Base-by-base conservation (phyloP, 2,888 invertebrate species). In the Cataglyphis cursor region DNA sequence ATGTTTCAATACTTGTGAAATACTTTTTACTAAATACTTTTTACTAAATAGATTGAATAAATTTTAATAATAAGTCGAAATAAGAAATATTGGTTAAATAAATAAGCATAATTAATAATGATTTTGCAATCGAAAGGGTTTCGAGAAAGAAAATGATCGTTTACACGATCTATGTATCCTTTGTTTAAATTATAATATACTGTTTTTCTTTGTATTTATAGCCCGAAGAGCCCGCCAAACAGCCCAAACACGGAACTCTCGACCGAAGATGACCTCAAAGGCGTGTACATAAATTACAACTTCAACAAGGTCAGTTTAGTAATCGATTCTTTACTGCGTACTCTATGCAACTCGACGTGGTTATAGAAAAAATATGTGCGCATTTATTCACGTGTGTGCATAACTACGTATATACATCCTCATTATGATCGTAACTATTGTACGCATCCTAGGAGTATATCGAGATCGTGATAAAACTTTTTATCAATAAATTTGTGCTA, bases 201-300 rank as follows among this genome's bases (percentile, higher is more conserved):
- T 66, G 41, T 65, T 70, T 51, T 51, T 66, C 61, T 1, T 87
- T 85, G 35, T 81, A 54, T 96, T 78, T 96, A 24, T 96, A 98
- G 98, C 93, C 98, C 98, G 1, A 99, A 98, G 95, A 98, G 98
- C 68, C 98, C 98, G 21, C 98, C 98, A n/a, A 98, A 98, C 95
- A 98, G 98, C 94, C 98, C 98, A 54, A 98, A 97, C 94, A 96
- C 97, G 83, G 98, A 98, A 94, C 96, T 97, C 15, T 97, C 97
- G 73, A 97, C 96, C 24, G 97, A 97, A 91, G 97, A 98, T 91
- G 97, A 97, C 93, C 95, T 97, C 86, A 97, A 97, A 92, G 97
- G 97, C 81, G 97, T 97, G 88, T 97, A 97, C 95, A 97, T 98
- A 90, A 97, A 98, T 95, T 97, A 97, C 95, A 97, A 96, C 96